Evolutionary conservation across 2,113 vertebrate genomes (phyloP).

Genomic region (Athene cunicularia): DNA sequence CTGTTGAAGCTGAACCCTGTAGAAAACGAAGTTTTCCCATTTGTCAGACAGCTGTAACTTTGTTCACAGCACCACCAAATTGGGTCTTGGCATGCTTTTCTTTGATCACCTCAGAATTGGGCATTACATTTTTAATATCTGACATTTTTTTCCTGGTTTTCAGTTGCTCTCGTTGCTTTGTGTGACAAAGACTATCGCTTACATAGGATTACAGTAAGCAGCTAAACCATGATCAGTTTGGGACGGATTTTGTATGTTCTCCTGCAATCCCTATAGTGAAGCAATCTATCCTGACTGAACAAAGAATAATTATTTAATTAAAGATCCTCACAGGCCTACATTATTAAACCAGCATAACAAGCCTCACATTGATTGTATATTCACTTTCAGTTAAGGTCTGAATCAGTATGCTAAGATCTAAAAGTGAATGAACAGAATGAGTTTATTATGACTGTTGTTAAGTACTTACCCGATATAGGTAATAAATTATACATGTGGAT

Average conservation of each 20-base stretch:
- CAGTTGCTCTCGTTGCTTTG: background rate
- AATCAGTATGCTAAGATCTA: slow-evolving; percentile 7
- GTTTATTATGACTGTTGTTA: slow-evolving; percentile 30
- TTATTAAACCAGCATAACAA: slow-evolving; percentile 45
- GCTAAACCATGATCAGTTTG: background rate
- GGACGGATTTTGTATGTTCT: background rate
- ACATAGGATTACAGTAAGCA: background rate
- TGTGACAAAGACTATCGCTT: background rate
- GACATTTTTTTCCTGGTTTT: background rate
- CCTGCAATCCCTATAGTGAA: background rate
- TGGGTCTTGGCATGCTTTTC: background rate
- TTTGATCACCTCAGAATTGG: background rate
- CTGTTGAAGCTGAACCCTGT: background rate
- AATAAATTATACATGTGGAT: slow-evolving; percentile 57
- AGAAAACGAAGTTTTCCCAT: background rate
- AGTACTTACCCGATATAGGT: background rate
- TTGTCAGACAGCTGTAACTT: background rate
- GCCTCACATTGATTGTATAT: slow-evolving; percentile 47
- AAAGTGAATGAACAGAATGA: slow-evolving; percentile 11
- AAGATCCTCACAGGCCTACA: slow-evolving; percentile 16
- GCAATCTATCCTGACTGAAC: slow-evolving; percentile 37
- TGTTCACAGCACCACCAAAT: background rate
- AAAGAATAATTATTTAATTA: slow-evolving; percentile 66
- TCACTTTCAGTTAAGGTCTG: slow-evolving; percentile 45
- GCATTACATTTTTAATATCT: background rate